These are phyloP conservation scores for Malurus alboscapulatus DNA, from an alignment of 2,113 vertebrate species.

Conservation along the genomic window DNA sequence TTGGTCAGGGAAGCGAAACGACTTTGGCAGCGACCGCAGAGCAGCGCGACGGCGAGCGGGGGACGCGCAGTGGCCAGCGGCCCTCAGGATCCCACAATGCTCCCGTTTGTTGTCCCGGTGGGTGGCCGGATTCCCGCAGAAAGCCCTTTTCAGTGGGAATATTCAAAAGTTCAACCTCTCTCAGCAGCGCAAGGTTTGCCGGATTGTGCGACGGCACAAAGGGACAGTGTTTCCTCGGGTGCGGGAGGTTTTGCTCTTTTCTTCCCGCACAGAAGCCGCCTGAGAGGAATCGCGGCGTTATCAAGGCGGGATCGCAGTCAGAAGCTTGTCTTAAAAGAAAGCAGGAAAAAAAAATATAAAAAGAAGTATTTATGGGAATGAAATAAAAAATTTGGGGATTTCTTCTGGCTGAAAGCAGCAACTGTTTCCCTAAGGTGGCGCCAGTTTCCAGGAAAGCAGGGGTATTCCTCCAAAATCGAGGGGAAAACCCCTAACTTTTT, in stretches of 20 bases:
- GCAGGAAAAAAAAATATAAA: too few relatives aligned
- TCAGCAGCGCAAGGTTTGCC: neutral
- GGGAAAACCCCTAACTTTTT: neutral
- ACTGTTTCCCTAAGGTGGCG: neutral
- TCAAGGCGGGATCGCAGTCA: accelerated
- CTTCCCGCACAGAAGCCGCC: neutral
- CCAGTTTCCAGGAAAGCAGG: neutral
- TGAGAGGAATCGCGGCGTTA: neutral
- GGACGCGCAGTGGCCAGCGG: neutral
- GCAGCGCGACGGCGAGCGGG: neutral
- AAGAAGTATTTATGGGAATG: neutral
- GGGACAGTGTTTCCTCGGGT: conserved; percentile 6
- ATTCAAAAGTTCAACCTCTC: neutral
- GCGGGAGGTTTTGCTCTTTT: neutral
- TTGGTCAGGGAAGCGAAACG: neutral
- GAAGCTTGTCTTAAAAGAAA: neutral
- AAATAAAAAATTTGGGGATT: neutral
- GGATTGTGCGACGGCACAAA: neutral
- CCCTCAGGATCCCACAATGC: neutral
- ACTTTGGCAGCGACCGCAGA: neutral
- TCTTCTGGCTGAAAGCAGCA: neutral
- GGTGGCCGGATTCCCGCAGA: neutral
- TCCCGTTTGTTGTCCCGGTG: neutral
- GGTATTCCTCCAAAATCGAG: neutral
- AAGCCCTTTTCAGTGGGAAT: neutral